These are phyloP conservation scores for Tridacna gigas DNA, from an alignment of 2,888 invertebrate species.

Conservation along the genomic window DNA sequence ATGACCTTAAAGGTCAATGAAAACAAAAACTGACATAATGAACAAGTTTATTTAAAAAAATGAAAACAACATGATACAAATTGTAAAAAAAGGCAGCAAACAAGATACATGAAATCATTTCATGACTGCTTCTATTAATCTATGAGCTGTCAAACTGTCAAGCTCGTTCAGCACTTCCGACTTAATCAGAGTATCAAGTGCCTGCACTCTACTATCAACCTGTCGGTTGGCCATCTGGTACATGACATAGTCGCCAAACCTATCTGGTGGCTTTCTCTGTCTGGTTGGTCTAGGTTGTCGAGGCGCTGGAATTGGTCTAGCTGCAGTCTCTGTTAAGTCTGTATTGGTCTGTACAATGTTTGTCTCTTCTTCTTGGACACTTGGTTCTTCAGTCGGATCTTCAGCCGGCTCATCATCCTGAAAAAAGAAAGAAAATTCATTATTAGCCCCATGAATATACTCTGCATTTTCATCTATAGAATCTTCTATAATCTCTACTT, in stretches of 20 bases:
- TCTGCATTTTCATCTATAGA: no score
- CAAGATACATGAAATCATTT: no score
- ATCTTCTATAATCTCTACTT: no score
- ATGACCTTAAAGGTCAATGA: no score
- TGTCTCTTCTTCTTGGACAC: neutral
- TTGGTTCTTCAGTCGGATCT: neutral
- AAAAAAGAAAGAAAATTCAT: no score
- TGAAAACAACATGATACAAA: no score
- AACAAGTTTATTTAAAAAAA: no score
- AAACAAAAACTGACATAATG: no score
- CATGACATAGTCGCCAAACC: neutral
- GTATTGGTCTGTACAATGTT: neutral
- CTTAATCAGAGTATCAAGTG: neutral
- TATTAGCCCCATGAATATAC: no score
- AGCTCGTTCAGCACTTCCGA: neutral
- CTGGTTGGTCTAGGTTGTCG: neutral
- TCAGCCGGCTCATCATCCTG: neutral
- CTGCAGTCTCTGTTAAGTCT: neutral
- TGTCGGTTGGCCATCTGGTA: neutral
- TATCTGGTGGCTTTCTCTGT: neutral
- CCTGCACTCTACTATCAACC: neutral
- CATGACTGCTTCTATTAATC: neutral
- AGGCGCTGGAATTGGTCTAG: neutral
- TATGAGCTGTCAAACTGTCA: neutral
- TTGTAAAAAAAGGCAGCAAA: no score